phyloP scores from a whole-genome alignment of 2,888 invertebrate species.

The Leptogaster cylindrica region DNA sequence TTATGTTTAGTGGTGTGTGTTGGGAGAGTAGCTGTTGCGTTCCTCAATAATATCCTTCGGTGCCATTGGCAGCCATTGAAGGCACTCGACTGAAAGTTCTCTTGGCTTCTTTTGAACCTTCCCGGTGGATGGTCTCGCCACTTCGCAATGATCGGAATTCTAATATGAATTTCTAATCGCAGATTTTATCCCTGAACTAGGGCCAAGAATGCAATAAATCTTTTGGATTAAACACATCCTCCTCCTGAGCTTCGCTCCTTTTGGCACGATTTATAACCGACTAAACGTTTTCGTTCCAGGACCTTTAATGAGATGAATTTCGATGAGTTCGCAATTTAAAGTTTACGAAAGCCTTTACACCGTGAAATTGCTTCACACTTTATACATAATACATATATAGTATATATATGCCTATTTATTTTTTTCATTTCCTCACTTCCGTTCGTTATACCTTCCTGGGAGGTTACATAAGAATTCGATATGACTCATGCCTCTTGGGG shows the following conservation, averaged over 20 bases:
- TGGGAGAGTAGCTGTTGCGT: constrained; percentile 1
- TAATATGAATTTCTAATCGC: constrained; percentile 39
- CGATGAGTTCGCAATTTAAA: constrained; percentile 40
- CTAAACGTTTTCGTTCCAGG: not conserved
- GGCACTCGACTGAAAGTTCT: constrained; percentile 1
- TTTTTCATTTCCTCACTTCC: not conserved
- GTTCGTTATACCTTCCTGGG: not conserved
- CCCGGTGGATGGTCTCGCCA: not conserved
- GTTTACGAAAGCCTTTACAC: constrained; percentile 30
- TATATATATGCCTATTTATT: no score
- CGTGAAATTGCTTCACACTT: constrained; percentile 39
- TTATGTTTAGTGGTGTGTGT: no score
- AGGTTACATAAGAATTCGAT: constrained; percentile 25
- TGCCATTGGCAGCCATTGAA: not conserved
- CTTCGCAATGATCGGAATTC: constrained; percentile 32
- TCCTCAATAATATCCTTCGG: not conserved
- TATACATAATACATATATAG: no score
- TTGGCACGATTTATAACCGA: constrained; percentile 2
- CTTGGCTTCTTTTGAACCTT: not conserved
- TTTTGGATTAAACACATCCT: constrained; percentile 33
- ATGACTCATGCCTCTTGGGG: constrained; percentile 16
- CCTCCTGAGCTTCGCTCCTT: not conserved
- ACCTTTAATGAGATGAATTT: constrained; percentile 35
- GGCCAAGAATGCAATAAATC: constrained; percentile 38
- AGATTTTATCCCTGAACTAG: constrained; percentile 36